Evolutionary conservation across 2,797 vertebrate species (phyloP).

Genomic region (Molossus molossus): DNA sequence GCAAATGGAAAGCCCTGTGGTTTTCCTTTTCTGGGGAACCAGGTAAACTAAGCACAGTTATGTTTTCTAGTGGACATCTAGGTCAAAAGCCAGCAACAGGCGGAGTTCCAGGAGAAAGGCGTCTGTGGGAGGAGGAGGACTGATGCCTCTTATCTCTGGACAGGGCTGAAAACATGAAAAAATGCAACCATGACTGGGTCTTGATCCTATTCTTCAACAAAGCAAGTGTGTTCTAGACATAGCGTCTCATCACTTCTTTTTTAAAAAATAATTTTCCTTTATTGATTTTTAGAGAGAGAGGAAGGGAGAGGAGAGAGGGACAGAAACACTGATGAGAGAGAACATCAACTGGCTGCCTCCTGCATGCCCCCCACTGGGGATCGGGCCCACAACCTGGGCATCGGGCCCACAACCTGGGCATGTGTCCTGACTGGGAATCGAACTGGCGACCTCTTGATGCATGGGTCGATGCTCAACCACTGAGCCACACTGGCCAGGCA

Average conservation of each 20-base stretch:
- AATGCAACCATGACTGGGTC: not conserved
- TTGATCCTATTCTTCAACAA: slow-evolving; percentile 13
- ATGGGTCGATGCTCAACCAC: no score
- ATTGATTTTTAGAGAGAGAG: no score
- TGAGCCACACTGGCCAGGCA: no score
- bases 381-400: no score
- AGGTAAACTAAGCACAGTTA: not conserved
- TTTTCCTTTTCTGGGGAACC: not conserved
- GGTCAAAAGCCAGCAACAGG: not conserved
- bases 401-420: no score
- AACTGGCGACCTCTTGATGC: no score
- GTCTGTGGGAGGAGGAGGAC: not conserved
- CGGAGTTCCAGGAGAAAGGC: not conserved
- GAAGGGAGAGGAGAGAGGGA: no score
- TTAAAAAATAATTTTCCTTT: no score
- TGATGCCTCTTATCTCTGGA: not conserved
- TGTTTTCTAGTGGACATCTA: not conserved
- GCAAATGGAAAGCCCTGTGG: not conserved
- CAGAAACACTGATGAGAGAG: no score
- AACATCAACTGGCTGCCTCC: no score
- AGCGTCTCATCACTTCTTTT: not conserved
- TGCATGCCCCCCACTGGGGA: no score
- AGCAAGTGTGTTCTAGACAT: not conserved
- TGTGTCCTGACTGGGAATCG: no score
- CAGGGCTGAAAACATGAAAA: not conserved